Percentiles rank a stretch among this genome's conserved stretches.
phyloP scores from a whole-genome alignment of 2,113 vertebrate genomes.

The Oenanthe melanoleuca region DNA sequence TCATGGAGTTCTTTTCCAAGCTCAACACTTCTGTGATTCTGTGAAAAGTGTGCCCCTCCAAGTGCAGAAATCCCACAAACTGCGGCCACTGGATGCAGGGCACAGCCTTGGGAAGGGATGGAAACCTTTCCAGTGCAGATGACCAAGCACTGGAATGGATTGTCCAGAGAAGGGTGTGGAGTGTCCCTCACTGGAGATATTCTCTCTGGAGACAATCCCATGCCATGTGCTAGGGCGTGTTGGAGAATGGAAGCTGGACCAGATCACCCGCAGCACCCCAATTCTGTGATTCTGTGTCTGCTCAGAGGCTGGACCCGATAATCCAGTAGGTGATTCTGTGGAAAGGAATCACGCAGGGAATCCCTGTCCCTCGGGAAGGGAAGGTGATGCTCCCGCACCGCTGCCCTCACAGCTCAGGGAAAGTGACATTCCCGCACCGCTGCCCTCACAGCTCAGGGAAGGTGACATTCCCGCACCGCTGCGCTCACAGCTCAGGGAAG shows the following conservation, averaged over 20 bases:
- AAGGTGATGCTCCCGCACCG: background rate
- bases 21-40: background rate
- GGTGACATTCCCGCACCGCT: background rate
- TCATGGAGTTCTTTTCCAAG: background rate
- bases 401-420: too few relatives aligned
- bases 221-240: rapidly evolving
- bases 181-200: background rate
- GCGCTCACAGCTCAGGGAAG: too few relatives aligned
- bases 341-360: background rate
- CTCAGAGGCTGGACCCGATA: background rate
- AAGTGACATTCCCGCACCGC: too few relatives aligned
- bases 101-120: background rate
- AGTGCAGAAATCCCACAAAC: background rate
- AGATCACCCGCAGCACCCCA: rapidly evolving
- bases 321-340: background rate
- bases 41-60: background rate
- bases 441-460: background rate
- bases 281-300: rapidly evolving
- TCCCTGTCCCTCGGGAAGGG: rapidly evolving
- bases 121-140: background rate
- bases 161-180: background rate
- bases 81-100: rapidly evolving
- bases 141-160: rapidly evolving
- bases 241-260: background rate
- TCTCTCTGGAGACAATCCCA: too few relatives aligned